phyloP scores from a whole-genome alignment of 37 sponge, comb jelly and placozoan genomes.

The Oscarella lobularis region DNA sequence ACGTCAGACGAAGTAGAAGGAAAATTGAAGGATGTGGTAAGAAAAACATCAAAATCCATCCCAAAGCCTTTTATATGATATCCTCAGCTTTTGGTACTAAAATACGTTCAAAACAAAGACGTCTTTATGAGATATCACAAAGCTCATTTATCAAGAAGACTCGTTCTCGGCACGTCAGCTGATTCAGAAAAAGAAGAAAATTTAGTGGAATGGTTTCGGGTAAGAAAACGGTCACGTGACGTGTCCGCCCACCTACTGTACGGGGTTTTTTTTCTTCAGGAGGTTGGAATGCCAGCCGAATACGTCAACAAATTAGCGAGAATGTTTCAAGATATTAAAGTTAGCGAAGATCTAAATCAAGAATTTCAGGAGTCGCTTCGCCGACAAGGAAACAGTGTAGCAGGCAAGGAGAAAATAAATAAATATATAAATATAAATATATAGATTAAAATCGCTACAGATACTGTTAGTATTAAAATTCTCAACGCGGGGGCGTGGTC shows the following conservation, averaged over 20 bases:
- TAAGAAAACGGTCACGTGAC: constrained; percentile 2
- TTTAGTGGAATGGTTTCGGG: constrained; percentile 92
- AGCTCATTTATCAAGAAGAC: constrained; percentile 69
- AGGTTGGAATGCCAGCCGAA: constrained; percentile 91
- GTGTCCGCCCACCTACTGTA: background rate
- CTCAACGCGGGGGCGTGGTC: constrained; percentile 90
- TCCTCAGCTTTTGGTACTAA: constrained; percentile 60
- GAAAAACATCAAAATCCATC: background rate
- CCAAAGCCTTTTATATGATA: background rate
- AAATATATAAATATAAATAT: background rate
- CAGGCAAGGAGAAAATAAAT: constrained; percentile 22
- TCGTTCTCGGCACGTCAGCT: constrained; percentile 78
- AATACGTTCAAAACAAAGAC: constrained; percentile 92
- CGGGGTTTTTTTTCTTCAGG: constrained; percentile 17
- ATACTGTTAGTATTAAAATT: constrained; percentile 68
- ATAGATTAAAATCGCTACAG: constrained; percentile 12
- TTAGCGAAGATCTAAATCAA: constrained; percentile 74
- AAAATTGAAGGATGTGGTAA: constrained; percentile 66
- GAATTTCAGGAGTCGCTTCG: constrained; percentile 59
- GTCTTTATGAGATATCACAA: constrained; percentile 93
- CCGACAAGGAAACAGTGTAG: constrained; percentile 23
- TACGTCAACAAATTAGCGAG: constrained; percentile 87
- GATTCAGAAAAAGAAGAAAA: constrained; percentile 91
- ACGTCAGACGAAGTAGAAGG: constrained; percentile 79
- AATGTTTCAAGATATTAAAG: constrained; percentile 93